phyloP scores from a whole-genome alignment of 2,888 invertebrate species.

The Aricia artaxerxes region DNA sequence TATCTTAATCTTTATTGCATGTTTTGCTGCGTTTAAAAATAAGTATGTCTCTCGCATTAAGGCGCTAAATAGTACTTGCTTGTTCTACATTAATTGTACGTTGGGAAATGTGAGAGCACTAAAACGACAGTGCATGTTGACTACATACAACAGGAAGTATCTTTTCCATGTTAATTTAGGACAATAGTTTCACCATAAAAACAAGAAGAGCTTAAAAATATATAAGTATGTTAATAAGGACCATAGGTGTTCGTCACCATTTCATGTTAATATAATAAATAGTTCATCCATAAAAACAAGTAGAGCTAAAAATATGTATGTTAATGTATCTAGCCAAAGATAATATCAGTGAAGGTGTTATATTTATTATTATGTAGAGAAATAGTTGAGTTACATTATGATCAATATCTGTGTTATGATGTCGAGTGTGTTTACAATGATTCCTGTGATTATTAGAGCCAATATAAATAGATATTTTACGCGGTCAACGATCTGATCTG shows the following conservation, averaged over 20 bases:
- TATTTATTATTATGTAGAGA: background rate
- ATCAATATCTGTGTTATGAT: conserved; percentile 16
- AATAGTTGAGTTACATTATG: background rate
- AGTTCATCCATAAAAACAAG: no score
- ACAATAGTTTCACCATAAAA: no score
- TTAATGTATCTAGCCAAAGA: no score
- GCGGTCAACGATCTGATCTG: conserved; percentile 21
- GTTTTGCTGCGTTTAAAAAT: conserved; percentile 15
- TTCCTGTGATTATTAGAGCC: conserved; percentile 1
- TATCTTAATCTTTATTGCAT: conserved; percentile 27
- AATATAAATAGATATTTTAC: conserved; percentile 28
- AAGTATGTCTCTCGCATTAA: background rate
- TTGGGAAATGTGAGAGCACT: background rate
- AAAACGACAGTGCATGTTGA: background rate
- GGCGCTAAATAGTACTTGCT: background rate
- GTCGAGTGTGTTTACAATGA: conserved; percentile 18
- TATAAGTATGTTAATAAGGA: no score
- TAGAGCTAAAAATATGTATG: no score
- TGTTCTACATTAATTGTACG: background rate
- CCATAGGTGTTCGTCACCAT: no score
- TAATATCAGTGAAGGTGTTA: no score
- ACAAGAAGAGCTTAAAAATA: no score
- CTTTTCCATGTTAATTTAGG: no score
- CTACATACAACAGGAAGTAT: no score
- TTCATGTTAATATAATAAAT: no score